These are phyloP conservation scores for Anolis apletophallus DNA, from an alignment of 2,797 vertebrate species.

Conservation along the genomic window DNA sequence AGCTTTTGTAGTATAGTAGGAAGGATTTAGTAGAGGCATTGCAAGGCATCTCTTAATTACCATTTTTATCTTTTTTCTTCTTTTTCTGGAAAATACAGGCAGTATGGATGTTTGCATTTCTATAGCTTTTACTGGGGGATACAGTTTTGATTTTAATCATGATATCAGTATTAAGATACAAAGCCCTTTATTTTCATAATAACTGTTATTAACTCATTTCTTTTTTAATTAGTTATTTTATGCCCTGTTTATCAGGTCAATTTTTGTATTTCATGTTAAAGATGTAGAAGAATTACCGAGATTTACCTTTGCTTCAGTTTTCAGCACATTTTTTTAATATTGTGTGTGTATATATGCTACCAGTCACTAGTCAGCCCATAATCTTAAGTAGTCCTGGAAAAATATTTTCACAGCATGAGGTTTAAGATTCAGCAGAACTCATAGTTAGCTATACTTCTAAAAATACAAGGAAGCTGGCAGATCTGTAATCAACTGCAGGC, in stretches of 20 bases:
- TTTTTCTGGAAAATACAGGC: conserved; percentile 45
- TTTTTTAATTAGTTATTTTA: background rate
- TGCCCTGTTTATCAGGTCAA: background rate
- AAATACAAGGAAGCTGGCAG: background rate
- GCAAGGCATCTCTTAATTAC: conserved; percentile 55
- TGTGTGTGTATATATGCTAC: background rate
- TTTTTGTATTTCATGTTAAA: background rate
- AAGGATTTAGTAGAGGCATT: conserved; percentile 54
- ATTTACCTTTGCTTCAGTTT: background rate
- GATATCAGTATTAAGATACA: background rate
- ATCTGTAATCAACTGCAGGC: background rate
- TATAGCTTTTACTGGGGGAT: conserved; percentile 3
- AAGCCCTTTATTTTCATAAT: background rate
- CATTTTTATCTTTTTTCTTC: conserved; percentile 57
- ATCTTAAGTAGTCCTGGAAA: background rate
- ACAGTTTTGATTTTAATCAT: conserved; percentile 21
- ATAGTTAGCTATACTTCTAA: background rate
- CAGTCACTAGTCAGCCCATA: background rate
- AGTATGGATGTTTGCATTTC: conserved; percentile 20
- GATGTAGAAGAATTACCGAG: conserved; percentile 5
- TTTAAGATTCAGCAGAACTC: background rate
- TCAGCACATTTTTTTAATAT: background rate
- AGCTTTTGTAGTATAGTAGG: conserved; percentile 43
- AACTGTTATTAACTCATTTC: background rate
- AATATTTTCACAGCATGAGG: background rate